Base-by-base conservation (phyloP, 2,888 invertebrate species). In the Rotaria sp. region DNA sequence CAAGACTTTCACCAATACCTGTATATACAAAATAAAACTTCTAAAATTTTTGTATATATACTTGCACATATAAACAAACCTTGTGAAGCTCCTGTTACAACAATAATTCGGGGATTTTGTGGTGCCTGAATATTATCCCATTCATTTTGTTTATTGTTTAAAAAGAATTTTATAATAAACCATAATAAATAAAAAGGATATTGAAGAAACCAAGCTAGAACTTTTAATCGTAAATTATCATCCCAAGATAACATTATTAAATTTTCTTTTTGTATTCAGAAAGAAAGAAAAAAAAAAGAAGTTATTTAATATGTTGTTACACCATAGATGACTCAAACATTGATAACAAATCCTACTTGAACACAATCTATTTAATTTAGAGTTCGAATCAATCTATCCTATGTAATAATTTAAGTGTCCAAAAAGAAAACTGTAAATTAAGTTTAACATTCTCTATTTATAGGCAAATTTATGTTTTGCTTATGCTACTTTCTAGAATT, bases 1-100 rank as follows among this genome's bases (percentile, higher is more conserved):
- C 80, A 80, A 80, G 80, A 45, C 26, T n/a, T 80, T 80, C 45
- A 26, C 80, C 80, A 26, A 80, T 45, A n/a, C 80, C 80, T 80
- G 8, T 26, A 80, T n/a, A 30, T 21, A 38, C 1, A 75, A 24
- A 74, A 45, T 8, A 45, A 45, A 45, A 45, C 11, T 45, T 45
- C 11, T 8, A 8, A 45, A 45, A 8, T 45, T 11, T 5, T 45
- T 45, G 5, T 45, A 11, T 45, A 45, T 57, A 57, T n/a, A 57
- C 5, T 8, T 2, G 24, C 1, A n/a, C 7, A n/a, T 41, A 26
- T n/a, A 26, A n/a, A n/a, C 80, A 80, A 11, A 80, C 80, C 80
- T 26, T 80, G 80, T 45, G 80, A 80, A 45, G 80, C 80, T 80
- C 80, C 80, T n/a, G 80, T 80, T 15, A 80, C 13, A 45, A 80